Percentiles rank a stretch among this genome's conserved stretches.
phyloP scores from a whole-genome alignment of 30 jellyfish, hydroid and myxozoan species.

The Pelagia noctiluca region DNA sequence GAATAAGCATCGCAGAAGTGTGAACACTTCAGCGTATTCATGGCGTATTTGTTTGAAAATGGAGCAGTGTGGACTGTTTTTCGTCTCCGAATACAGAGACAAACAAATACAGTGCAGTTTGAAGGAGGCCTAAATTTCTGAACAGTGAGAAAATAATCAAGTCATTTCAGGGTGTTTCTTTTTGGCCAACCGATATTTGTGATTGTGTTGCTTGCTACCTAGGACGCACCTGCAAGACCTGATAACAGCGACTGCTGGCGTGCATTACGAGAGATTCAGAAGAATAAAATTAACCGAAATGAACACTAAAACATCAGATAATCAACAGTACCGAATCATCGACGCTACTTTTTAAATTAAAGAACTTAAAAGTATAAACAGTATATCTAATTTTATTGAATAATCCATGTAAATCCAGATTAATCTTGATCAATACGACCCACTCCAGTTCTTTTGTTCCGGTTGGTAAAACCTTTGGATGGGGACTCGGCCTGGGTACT shows the following conservation, averaged over 20 bases:
- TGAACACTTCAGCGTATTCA: too few relatives aligned
- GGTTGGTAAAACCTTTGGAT: too few relatives aligned
- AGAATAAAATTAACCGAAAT: slow-evolving; percentile 71
- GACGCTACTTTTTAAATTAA: slow-evolving; percentile 67
- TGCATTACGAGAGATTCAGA: slow-evolving; percentile 87
- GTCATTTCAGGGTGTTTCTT: not conserved
- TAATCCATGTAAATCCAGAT: not conserved
- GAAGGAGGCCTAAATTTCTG: too few relatives aligned
- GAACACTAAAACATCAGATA: slow-evolving; percentile 21
- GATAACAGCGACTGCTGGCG: slow-evolving; percentile 83
- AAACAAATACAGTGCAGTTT: too few relatives aligned
- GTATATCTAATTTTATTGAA: not conserved
- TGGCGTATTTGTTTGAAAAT: too few relatives aligned
- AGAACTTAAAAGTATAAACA: not conserved
- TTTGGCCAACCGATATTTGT: not conserved
- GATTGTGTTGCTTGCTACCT: not conserved
- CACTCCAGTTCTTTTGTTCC: too few relatives aligned
- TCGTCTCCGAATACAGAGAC: too few relatives aligned
- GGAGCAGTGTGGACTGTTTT: too few relatives aligned
- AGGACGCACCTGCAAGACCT: slow-evolving; percentile 97
- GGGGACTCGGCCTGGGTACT: too few relatives aligned
- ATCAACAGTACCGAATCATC: slow-evolving; percentile 69
- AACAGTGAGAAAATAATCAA: too few relatives aligned
- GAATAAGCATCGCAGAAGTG: too few relatives aligned
- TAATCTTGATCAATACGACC: too few relatives aligned